phyloP scores from a whole-genome alignment of 2,888 invertebrate species.

The Drosophila nigritarsus region DNA sequence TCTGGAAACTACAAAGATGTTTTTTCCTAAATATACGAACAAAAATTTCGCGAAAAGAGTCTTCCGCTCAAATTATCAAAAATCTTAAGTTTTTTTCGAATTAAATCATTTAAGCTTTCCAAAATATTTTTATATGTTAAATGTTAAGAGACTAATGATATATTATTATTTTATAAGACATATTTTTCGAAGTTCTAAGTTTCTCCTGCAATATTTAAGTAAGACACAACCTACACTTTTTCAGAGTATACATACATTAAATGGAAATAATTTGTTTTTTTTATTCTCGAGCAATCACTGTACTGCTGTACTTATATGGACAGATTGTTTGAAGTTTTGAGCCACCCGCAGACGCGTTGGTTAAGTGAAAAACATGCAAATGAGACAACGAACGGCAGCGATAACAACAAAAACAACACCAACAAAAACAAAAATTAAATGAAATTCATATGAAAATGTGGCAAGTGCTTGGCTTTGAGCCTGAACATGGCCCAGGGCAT shows the following conservation, averaged over 20 bases:
- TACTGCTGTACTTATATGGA: conserved; percentile 10
- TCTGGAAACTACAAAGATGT: neutral
- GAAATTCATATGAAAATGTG: conserved; percentile 78
- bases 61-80: too few relatives aligned
- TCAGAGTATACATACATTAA: too few relatives aligned
- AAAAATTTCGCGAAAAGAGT: neutral
- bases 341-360: conserved; percentile 58
- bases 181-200: too few relatives aligned
- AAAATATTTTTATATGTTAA: too few relatives aligned
- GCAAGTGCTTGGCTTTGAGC: conserved; percentile 53
- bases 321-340: conserved; percentile 15
- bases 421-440: conserved; percentile 46
- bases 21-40: neutral
- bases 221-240: too few relatives aligned
- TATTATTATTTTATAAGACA: too few relatives aligned
- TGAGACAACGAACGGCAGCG: conserved; percentile 39
- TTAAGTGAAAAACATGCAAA: conserved; percentile 68
- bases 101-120: too few relatives aligned
- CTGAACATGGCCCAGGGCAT: conserved; percentile 25
- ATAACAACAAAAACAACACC: conserved; percentile 25
- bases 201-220: too few relatives aligned
- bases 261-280: neutral
- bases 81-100: too few relatives aligned
- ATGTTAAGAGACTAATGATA: too few relatives aligned
- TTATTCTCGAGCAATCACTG: neutral